Base-by-base conservation (phyloP, 2,888 invertebrate species). In the Meganola albula region DNA sequence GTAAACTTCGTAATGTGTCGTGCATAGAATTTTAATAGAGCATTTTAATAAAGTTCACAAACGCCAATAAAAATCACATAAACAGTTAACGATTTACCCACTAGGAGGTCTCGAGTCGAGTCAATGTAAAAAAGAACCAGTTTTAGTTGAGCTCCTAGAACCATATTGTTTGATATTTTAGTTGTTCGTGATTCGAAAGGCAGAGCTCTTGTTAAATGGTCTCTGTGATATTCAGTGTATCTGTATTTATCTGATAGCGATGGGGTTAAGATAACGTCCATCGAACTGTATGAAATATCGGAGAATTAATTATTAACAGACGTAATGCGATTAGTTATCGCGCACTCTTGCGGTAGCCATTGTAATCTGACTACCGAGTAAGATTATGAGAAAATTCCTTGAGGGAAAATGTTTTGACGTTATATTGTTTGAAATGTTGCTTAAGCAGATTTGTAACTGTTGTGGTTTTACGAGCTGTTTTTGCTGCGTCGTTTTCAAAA, bases 241-340 rank as follows among this genome's bases (percentile, higher is more conserved):
- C 52, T 55, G 48, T n/a, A 20, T 48, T 50, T 67, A 70, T 72
- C 71, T 63, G 65, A 71, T 65, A 53, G 58, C 71, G 76, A 77
- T 71, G 60, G 58, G 59, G 51, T 48, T 47, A 43, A 63, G 78
- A 79, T 78, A 76, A 69, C 60, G 75, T 76, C 77, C 60, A 72
- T 76, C 74, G 73, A 48, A 51, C 53, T 53, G 59, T 66, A 74
- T 74, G 70, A 74, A 74, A 76, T 74, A 73, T 76, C 70, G 58
- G 67, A 62, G 71, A 74, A 74, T 74, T 76, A 77, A 76, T 77
- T 77, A 77, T 69, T 68, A 65, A 68, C 61, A 71, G 63, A 67
- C 63, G 63, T 76, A 74, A 76, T 76, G 64, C 71, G 76, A 75
- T 75, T 74, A 77, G 68, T 65, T 73, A 74, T 74, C 74, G 56